Evolutionary conservation across 2,113 vertebrate species (phyloP), one percentile per base, ranked within the genome.

Genomic region (Tor tambroides): DNA sequence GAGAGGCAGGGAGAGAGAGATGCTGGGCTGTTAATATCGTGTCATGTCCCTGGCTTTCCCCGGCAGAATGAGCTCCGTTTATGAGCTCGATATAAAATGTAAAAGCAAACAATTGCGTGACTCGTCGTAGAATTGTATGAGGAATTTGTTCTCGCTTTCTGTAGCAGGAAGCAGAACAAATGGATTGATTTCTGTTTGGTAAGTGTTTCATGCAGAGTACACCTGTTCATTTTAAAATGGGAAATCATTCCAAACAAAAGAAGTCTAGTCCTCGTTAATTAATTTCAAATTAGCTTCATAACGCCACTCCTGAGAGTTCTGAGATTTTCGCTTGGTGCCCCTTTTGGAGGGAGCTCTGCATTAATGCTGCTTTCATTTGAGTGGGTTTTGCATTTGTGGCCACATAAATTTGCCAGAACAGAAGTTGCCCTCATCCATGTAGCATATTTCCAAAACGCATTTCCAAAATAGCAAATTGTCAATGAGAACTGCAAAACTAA

Each of bases 51-150:
- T 89, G 88, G 92, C 38, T 93, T 93, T 91, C 86, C 92, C 80
- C 89, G 89, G 82, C 91, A 91, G 91, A 92, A 93, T 93, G 86
- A 85, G 76, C 90, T 89, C 89, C 90, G 92, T 94, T 94, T 93
- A 94, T 92, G 91, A 92, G 89, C 82, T 90, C 91, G 35, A 61
- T 21, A 69, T 67, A 80, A 75, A 89, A 71, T 88, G 81, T 85
- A 74, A 63, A 80, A 23, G 72, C 78, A 88, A 75, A 75, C 88
- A 83, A 30, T 35, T 75, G 46, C 2, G 7, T 38, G 46, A 32
- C 76, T 79, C 76, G 3, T 3, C 12, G 0, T 17, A 32, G 35
- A 49, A 78, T 63, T 49, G 51, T 43, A 59, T 2, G 7, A 56
- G 17, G 43, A 83, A n/a, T 83, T 51, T 9, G 28, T 26, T 14